Conservation (phyloP, 1,140 invertebrate genomes). For the Chironomus striatipennis region DNA sequence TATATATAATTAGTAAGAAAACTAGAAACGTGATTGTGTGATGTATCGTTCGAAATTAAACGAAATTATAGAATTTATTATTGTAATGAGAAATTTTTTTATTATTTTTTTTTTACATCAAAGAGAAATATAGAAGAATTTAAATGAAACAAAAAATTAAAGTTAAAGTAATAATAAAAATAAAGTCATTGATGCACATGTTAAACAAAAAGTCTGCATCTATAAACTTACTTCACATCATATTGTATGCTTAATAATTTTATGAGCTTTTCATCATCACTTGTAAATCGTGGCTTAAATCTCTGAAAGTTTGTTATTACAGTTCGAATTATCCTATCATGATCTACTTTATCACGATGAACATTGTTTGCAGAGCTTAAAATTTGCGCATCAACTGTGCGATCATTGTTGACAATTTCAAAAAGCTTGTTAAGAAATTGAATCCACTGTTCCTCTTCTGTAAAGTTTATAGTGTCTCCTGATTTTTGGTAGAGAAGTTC, state of each 20-base stretch:
- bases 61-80: too few relatives aligned
- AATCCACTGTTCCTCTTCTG: conserved; percentile 7
- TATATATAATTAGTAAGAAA: too few relatives aligned
- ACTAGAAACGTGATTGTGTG: too few relatives aligned
- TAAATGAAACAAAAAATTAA: background rate
- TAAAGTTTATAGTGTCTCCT: background rate
- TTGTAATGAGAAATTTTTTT: too few relatives aligned
- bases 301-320: background rate
- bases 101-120: background rate
- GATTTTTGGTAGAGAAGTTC: background rate
- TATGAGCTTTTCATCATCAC: background rate
- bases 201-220: too few relatives aligned
- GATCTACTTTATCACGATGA: background rate
- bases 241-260: conserved; percentile 1
- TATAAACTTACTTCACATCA: background rate
- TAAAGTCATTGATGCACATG: too few relatives aligned
- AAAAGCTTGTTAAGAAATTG: background rate
- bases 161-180: too few relatives aligned
- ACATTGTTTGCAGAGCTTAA: background rate
- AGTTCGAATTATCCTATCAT: background rate
- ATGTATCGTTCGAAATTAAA: too few relatives aligned
- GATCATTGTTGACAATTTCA: conserved; percentile 13
- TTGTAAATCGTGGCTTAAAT: background rate
- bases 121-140: background rate
- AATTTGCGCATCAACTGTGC: conserved; percentile 20